Percentiles rank a stretch among this genome's conserved stretches.
Evolutionary conservation across 2,113 vertebrate genomes (phyloP).

Genomic region (Numenius arquata): DNA sequence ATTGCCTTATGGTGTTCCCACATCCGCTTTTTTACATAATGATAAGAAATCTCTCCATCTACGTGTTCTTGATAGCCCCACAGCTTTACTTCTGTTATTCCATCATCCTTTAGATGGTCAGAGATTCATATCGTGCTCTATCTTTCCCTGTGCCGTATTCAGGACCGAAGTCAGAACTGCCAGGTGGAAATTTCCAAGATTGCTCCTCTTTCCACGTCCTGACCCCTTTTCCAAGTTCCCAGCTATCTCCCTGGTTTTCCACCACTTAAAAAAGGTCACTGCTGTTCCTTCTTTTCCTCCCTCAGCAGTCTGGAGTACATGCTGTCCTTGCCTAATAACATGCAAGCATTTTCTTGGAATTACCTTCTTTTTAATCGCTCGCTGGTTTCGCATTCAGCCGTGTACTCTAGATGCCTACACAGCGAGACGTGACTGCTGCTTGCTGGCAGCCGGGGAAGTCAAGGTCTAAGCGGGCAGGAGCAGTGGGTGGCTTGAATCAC

Average conservation of each 20-base stretch:
- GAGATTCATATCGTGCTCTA: background rate
- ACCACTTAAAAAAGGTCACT: background rate
- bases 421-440: background rate
- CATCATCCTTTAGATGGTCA: accelerated
- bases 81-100: background rate
- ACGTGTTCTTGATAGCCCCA: background rate
- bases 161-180: background rate
- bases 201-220: background rate
- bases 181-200: background rate
- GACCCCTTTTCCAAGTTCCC: background rate
- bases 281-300: background rate
- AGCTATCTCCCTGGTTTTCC: constrained; percentile 27
- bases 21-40: background rate
- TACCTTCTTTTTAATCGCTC: background rate
- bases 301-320: background rate
- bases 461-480: background rate
- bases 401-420: constrained; percentile 33
- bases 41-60: background rate
- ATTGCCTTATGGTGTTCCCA: background rate
- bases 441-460: background rate
- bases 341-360: constrained; percentile 7
- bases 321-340: background rate
- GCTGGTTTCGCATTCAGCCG: background rate
- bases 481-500: constrained; percentile 18
- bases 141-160: background rate